phyloP scores from a whole-genome alignment of 2,888 invertebrate species.

The Stenodema calcarata region DNA sequence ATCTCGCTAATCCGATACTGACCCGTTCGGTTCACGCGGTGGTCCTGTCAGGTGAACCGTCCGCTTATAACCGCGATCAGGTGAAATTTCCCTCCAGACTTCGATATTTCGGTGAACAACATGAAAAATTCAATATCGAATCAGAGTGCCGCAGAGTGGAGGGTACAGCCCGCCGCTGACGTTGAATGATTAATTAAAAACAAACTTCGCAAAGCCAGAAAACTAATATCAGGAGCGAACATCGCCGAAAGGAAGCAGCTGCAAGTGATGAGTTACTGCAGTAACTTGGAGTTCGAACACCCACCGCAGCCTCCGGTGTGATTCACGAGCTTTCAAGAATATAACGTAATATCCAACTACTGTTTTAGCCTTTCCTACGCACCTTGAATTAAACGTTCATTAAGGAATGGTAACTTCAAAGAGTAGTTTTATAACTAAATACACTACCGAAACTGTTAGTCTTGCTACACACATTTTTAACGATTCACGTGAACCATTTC shows the following conservation, averaged over 20 bases:
- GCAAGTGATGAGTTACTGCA: not conserved
- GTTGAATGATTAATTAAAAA: not conserved
- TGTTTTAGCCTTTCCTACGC: not conserved
- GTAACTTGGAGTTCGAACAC: not conserved
- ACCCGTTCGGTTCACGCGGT: too few species aligned
- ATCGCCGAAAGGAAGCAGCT: not conserved
- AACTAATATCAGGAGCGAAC: not conserved
- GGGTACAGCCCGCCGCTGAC: too few species aligned
- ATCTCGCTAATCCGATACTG: too few species aligned
- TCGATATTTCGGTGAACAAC: too few species aligned
- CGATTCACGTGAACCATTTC: too few species aligned
- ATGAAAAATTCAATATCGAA: too few species aligned
- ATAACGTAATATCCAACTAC: not conserved
- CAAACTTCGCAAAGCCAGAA: not conserved
- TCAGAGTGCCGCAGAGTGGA: too few species aligned
- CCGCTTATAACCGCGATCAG: too few species aligned
- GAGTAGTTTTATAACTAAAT: constrained; percentile 12
- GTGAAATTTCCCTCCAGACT: too few species aligned
- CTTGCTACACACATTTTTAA: too few species aligned
- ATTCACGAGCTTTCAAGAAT: not conserved
- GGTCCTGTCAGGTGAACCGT: too few species aligned
- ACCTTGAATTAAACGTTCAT: not conserved
- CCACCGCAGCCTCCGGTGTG: not conserved
- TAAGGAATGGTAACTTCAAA: not conserved
- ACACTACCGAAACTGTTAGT: too few species aligned